A percentile compares a stretch with the other conserved stretches of the same genome.
These are phyloP conservation scores for Rhizoglyphus robini DNA, from an alignment of 1,140 invertebrate genomes.

Conservation along the genomic window DNA sequence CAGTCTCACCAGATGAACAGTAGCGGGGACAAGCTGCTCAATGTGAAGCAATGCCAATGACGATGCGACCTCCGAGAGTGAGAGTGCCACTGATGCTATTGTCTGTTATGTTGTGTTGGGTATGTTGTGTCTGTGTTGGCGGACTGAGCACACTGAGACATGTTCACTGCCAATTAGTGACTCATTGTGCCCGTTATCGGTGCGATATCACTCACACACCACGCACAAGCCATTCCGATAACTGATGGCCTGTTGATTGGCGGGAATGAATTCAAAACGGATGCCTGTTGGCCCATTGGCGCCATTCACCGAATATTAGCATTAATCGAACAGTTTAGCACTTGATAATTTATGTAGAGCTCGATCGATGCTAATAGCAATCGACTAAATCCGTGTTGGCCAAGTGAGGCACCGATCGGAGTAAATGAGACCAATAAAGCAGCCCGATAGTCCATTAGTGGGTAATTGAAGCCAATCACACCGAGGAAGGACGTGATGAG, in stretches of 20 bases:
- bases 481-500: too few species aligned
- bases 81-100: neutral
- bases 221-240: neutral
- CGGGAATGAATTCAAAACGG: neutral
- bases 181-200: too few species aligned
- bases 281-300: too few species aligned
- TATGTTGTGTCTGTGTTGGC: too few species aligned
- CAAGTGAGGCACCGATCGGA: neutral
- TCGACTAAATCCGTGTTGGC: neutral
- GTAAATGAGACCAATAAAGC: neutral
- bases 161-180: too few species aligned
- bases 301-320: neutral
- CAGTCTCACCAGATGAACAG: too few species aligned
- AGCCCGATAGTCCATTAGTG: neutral
- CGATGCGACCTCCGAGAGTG: neutral
- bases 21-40: neutral
- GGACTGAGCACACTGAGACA: too few species aligned
- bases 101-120: neutral
- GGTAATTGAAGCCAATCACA: too few species aligned
- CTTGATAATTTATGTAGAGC: slow-evolving; percentile 6
- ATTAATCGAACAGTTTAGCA: slow-evolving; percentile 4
- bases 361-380: neutral
- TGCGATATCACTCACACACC: too few species aligned
- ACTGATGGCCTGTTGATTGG: neutral
- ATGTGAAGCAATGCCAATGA: neutral